These are phyloP conservation scores for Drosophila colorata DNA, from an alignment of 2,888 invertebrate species.

Conservation along the genomic window DNA sequence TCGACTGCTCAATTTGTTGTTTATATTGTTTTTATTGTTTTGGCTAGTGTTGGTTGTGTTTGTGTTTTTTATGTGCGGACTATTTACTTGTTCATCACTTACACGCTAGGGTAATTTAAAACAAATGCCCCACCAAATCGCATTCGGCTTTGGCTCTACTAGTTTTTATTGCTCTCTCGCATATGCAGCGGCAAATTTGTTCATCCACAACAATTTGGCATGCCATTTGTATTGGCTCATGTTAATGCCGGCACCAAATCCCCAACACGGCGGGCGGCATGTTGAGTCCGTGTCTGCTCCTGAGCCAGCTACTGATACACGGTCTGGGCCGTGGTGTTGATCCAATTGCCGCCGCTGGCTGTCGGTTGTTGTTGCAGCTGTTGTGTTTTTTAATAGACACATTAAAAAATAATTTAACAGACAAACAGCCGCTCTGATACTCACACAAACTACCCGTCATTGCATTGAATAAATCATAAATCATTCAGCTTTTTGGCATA, in stretches of 20 bases:
- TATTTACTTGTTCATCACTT: conserved; percentile 78
- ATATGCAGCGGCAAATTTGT: conserved; percentile 63
- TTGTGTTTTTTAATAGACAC: conserved; percentile 81
- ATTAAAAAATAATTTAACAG: conserved; percentile 78
- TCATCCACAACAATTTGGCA: conserved; percentile 82
- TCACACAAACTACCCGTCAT: conserved; percentile 53
- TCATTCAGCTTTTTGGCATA: conserved; percentile 73
- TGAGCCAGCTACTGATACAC: conserved; percentile 11
- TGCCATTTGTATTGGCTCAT: conserved; percentile 82
- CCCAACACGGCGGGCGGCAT: conserved; percentile 62
- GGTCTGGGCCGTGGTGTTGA: conserved; percentile 41
- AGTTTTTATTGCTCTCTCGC: conserved; percentile 65
- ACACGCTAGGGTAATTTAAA: conserved; percentile 81
- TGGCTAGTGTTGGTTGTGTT: conserved; percentile 13
- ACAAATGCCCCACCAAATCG: conserved; percentile 81
- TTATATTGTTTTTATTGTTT: conserved; percentile 30
- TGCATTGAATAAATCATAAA: conserved; percentile 80
- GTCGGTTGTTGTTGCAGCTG: conserved; percentile 67
- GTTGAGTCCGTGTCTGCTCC: conserved; percentile 22
- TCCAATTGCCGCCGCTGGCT: conserved; percentile 48
- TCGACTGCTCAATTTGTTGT: conserved; percentile 66
- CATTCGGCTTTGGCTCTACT: conserved; percentile 63
- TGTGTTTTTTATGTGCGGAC: conserved; percentile 44
- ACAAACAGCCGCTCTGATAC: conserved; percentile 62
- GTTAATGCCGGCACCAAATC: conserved; percentile 74